Base-by-base conservation (phyloP, 1,140 invertebrate species). In the Calliopsis andreniformis region DNA sequence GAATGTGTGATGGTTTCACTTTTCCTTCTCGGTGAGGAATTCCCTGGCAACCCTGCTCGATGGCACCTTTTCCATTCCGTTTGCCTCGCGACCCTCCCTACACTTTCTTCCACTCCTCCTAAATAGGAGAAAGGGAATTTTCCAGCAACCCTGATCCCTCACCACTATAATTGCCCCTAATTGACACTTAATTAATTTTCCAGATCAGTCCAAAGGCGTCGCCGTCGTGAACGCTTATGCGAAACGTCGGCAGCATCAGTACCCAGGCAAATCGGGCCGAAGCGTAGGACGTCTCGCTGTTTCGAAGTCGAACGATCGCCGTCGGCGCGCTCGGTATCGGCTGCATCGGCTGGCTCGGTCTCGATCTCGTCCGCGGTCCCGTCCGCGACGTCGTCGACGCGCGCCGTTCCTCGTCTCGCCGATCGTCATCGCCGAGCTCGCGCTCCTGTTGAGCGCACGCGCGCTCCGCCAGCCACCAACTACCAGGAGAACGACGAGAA, bases 241-340 rank as follows among this genome's bases (percentile, higher is more conserved):
- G 78, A 85, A 82, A 78, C 78, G 75, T 62, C 82, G 77, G 85
- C 83, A 84, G 78, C 82, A 78, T 72, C 75, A 72, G 80, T 79
- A 85, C 47, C 64, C 82, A 83, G 69, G 82, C 79, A 86, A 87
- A 88, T 87, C 83, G 72, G 78, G 78, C 71, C 78, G 77, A 80
- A 77, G 77, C 70, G 51, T 62, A 71, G 68, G 43, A 68, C 64
- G 51, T 23, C 39, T 59, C 63, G 69, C 47, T 49, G 23, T 58
- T 39, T 69, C 72, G 71, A 78, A 83, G 76, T 71, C 66, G 75
- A 71, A 78, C 78, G 43, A 62, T 84, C 79, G 75, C 73, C 69
- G 53, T 67, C 75, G 47, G 18, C 30, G 30, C 20, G 39, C 12
- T 51, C 47, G 30, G 28, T 35, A 32, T 66, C 42, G 55, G n/a